Base-by-base conservation (phyloP, 2,888 invertebrate species). In the Trichopria drosophilae region DNA sequence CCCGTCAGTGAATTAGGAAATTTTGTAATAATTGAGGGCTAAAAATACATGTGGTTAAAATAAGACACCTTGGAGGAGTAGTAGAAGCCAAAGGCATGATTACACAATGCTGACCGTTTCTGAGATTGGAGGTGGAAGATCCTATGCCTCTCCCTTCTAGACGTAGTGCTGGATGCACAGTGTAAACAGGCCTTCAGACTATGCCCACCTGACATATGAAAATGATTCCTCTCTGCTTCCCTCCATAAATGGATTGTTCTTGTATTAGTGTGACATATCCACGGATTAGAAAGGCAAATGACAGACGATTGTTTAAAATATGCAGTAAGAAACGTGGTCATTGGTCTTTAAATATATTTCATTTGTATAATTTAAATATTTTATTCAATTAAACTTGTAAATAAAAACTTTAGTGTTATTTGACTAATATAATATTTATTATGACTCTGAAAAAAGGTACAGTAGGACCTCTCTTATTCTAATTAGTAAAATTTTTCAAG, bases 141-240 rank as follows among this genome's bases (percentile, higher is more conserved):
- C 16, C 23, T 22, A 7, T 6, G 10, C n/a, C 7, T 7, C 20
- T 13, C 13, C 13, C 19, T 9, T 16, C 36, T 16, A 31, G 7
- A 9, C 19, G 10, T 22, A 41, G 12, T 29, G 32, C 39, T 16
- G 24, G 36, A 16, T 26, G 31, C 40, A 28, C 28, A 58, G 53
- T 56, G 58, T 58, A 57, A 63, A 58, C 55, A 58, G 59, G 56
- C 60, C 59, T 61, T 61, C 57, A 32, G 44, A 40, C 50, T 49
- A 45, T 55, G 58, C 65, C 65, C 61, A 65, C 65, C 57, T 63
- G 59, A 61, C 59, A 47, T 63, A 59, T 63, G 58, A 58, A 61
- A 63, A 62, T 61, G 48, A 62, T 61, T 57, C 46, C 55, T 47
- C 55, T 51, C 57, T 50, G 55, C 57, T 53, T 46, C 42, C 41